Base-by-base conservation (phyloP, 1,140 invertebrate species). In the Conus ventricosus region DNA sequence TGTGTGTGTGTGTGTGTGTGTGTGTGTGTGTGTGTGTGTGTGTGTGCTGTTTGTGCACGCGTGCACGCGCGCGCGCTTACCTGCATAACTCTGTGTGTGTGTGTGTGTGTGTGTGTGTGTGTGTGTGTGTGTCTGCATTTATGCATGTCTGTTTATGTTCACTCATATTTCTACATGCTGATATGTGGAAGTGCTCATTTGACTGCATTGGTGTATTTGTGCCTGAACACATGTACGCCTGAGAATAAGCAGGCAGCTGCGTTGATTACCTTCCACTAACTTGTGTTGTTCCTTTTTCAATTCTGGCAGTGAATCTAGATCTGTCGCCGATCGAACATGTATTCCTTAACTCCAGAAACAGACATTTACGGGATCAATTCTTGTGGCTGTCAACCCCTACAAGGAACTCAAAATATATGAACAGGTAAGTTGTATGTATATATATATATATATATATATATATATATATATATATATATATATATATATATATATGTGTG, bases 381-480 rank as follows among this genome's bases (percentile, higher is more conserved):
- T 99, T 80, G 98, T 99, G 90, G 98, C 98, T 75, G 97, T 99
- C 10, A 99, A 99, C 96, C 99, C 99, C 0, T 99, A 99, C 94
- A 97, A 97, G 95, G 97, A 98, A 94, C 97, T 99, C 76, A 87
- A 90, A 15, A 97, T 98, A 93, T 96, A 94, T 91, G 93, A 94
- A 92, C 96, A 97, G 96, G 98, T 98, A 96, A 98, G 96, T n/a
- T 76, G 5, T 76, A 20, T 17, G 17, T 54, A 17, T 51, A 7
- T n/a, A n/a, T n/a, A n/a, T n/a, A n/a, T n/a, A n/a, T n/a, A n/a
- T n/a, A n/a, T n/a, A n/a, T n/a, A n/a, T n/a, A n/a, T n/a, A n/a
- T n/a, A n/a, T n/a, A n/a, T n/a, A n/a, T n/a, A n/a, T n/a, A n/a
- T n/a, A n/a, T n/a, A n/a, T n/a, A n/a, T n/a, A n/a, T n/a, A n/a